Base-by-base conservation (phyloP, 2,888 invertebrate genomes). In the Pseudococcus jackbeardsleyi region DNA sequence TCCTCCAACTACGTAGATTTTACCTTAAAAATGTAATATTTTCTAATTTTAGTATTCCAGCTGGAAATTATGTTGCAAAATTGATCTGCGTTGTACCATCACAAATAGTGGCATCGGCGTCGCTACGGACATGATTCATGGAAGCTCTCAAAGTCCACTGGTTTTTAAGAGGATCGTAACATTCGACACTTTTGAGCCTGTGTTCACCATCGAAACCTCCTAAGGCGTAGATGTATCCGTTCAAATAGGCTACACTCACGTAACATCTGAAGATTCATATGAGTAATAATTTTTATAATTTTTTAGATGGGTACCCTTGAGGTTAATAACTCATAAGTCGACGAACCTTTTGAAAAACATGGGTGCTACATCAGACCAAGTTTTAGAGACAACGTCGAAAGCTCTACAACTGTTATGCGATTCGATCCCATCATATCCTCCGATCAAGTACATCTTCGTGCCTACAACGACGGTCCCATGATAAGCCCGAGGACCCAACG, bases 391-490 rank as follows among this genome's bases (percentile, higher is more conserved):
- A 0, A 97, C 96, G 91, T 98, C 95, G 91, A 97, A 98, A 90
- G 96, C 96, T 15, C 97, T 94, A 90, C 96, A 96, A 15, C 96
- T 96, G 92, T 96, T 96, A 91, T 96, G 96, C 91, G 96, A 96
- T 90, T 95, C 95, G 92, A 94, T 94, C 19, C 97, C 97, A 91
- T 98, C 96, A 91, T 97, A 98, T 8, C 98, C 98, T 0, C 98
- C 98, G 89, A 98, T 95, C 7, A 97, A 95, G 92, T 96, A 98
- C 89, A 98, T 96, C 90, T 95, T 94, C 90, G 94, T 94, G 0
- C 95, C 96, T 0, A 98, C 93, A 0, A 97, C 96, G 0, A 96
- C 97, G 0, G 97, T 96, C 19, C 98, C 98, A 91, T 98, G 98
- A 91, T 98, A 98, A 0, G 97, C 98, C 88, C 98, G 93, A 0